phyloP scores from a whole-genome alignment of 2,113 vertebrate genomes.

The Ciconia maguari region DNA sequence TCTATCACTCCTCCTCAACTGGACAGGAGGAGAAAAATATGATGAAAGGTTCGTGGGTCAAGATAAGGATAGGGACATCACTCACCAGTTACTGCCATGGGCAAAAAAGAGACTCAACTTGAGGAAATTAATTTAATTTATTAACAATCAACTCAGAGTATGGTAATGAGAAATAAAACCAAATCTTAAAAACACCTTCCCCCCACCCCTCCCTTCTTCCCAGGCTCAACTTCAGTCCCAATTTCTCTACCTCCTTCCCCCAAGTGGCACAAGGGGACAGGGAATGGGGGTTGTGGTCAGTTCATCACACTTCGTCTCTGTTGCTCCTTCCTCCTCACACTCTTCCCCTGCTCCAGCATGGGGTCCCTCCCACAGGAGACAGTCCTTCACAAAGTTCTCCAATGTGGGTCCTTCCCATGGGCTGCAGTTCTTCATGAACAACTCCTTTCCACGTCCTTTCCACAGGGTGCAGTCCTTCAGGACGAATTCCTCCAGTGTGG shows the following conservation, averaged over 20 bases:
- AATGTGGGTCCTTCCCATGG: background rate
- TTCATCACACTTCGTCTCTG: no score
- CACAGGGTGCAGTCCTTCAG: background rate
- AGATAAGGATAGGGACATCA: background rate
- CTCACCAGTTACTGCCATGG: background rate
- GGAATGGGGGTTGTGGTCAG: background rate
- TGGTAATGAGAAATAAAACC: background rate
- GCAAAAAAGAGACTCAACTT: background rate
- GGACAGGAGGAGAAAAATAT: background rate
- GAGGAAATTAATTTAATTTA: background rate
- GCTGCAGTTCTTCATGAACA: background rate
- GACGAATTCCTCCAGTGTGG: background rate
- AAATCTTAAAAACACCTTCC: background rate
- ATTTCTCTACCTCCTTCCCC: background rate
- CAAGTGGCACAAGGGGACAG: accelerated
- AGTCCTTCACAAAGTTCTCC: background rate
- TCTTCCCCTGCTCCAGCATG: background rate
- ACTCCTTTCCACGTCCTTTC: background rate
- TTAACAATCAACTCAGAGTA: background rate
- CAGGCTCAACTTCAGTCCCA: accelerated
- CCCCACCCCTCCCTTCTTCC: background rate
- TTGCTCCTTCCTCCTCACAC: background rate
- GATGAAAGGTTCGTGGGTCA: accelerated
- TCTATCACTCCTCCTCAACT: background rate
- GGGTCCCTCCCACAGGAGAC: accelerated